Conservation (phyloP, 1,140 invertebrate species). For the Arion vulgaris region DNA sequence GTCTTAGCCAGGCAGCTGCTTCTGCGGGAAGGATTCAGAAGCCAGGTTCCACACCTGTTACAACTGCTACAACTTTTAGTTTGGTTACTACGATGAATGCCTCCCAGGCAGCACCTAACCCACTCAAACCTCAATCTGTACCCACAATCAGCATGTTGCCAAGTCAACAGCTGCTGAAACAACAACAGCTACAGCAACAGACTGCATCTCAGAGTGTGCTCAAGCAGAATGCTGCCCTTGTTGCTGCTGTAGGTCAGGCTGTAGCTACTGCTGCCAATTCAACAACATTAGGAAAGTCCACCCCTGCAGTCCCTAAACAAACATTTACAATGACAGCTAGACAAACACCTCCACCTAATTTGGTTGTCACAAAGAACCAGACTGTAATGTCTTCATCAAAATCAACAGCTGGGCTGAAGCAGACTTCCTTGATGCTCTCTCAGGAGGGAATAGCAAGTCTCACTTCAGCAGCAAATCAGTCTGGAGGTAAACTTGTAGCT, state of each 20-base stretch:
- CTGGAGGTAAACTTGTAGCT: slow-evolving; percentile 42
- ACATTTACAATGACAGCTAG: slow-evolving; percentile 36
- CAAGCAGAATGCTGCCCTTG: slow-evolving; percentile 35
- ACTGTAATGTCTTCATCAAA: slow-evolving; percentile 19
- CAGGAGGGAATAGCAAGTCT: slow-evolving; percentile 41
- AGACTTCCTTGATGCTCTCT: slow-evolving; percentile 37
- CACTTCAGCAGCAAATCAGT: slow-evolving; percentile 27
- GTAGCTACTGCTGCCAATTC: slow-evolving; percentile 21
- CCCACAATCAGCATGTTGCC: slow-evolving; percentile 39
- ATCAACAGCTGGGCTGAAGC: slow-evolving; percentile 20
- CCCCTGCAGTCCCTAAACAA: slow-evolving; percentile 29
- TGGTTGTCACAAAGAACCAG: slow-evolving; percentile 32
- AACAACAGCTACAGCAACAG: slow-evolving; percentile 31
- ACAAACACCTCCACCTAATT: slow-evolving; percentile 36
- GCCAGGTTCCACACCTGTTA: slow-evolving; percentile 6
- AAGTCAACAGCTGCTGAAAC: slow-evolving; percentile 31
- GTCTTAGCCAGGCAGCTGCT: neutral
- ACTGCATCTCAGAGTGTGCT: slow-evolving; percentile 34
- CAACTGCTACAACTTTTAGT: slow-evolving; percentile 36
- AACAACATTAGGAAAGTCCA: slow-evolving; percentile 14
- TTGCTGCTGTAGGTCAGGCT: slow-evolving; percentile 36
- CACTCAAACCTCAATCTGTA: neutral
- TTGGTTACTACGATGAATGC: slow-evolving; percentile 37
- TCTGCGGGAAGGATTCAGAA: slow-evolving; percentile 17
- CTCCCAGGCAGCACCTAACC: neutral